Evolutionary conservation across 2,797 vertebrate genomes (phyloP).

Genomic region (Mastacembelus armatus): DNA sequence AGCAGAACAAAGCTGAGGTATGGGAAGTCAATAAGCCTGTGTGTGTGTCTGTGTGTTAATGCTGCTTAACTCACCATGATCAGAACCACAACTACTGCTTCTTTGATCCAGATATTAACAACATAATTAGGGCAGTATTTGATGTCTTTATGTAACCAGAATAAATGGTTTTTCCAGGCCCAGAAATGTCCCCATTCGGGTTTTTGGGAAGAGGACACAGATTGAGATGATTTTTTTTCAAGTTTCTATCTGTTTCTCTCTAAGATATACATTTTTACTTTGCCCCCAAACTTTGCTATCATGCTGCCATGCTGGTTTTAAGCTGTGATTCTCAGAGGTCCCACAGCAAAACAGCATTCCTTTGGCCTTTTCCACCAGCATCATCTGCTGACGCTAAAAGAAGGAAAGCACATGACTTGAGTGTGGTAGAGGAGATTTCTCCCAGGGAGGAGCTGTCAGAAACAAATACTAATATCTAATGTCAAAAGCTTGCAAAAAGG

Average conservation of each 20-base stretch:
- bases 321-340: neutral
- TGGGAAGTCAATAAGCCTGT: neutral
- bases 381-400: neutral
- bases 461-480: neutral
- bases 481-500: neutral
- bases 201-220: neutral
- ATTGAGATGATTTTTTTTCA: neutral
- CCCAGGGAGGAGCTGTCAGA: too few relatives aligned
- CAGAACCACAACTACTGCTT: neutral
- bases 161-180: conserved; percentile 16
- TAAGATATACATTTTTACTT: too few relatives aligned
- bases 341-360: neutral
- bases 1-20: conserved; percentile 95
- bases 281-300: too few relatives aligned
- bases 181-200: neutral
- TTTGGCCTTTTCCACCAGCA: neutral
- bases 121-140: neutral
- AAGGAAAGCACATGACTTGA: neutral
- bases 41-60: conserved; percentile 6
- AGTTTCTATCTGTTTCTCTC: too few relatives aligned
- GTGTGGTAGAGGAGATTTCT: neutral
- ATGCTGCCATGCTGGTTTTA: neutral
- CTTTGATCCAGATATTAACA: neutral
- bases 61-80: neutral
- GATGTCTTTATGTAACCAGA: conserved; percentile 3